Evolutionary conservation across 1,140 invertebrate genomes (phyloP).

Genomic region (Leptoteleia sp.): DNA sequence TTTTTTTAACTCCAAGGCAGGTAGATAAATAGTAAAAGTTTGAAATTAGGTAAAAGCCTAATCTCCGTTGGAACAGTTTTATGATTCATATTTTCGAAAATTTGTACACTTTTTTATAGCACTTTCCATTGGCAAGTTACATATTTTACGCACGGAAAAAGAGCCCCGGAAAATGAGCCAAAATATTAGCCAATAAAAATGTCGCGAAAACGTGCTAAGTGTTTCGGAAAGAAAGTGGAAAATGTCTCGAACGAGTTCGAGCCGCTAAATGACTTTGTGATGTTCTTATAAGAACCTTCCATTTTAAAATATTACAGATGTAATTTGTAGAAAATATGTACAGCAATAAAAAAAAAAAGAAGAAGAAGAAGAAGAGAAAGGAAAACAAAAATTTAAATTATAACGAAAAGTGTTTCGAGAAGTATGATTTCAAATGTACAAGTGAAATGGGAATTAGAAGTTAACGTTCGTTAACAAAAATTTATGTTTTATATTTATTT

Average conservation of each 20-base stretch:
- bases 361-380: no score
- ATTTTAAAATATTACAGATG: no score
- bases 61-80: conserved; percentile 29
- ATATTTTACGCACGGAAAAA: not conserved
- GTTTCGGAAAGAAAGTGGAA: not conserved
- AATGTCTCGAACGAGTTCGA: not conserved
- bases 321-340: no score
- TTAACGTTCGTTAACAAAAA: no score
- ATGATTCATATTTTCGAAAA: conserved; percentile 32
- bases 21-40: conserved; percentile 11
- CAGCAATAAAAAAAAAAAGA: no score
- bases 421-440: no score
- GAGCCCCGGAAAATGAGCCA: not conserved
- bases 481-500: no score
- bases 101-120: conserved; percentile 38
- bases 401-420: no score
- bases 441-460: no score
- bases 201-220: conserved; percentile 20
- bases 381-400: no score
- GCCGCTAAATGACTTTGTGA: no score
- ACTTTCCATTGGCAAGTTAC: conserved; percentile 2
- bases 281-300: no score
- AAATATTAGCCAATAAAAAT: conserved; percentile 21
- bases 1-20: conserved; percentile 18
- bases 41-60: conserved; percentile 26